Base-by-base conservation (phyloP, 2,888 invertebrate genomes). In the Brassicogethes aeneus region DNA sequence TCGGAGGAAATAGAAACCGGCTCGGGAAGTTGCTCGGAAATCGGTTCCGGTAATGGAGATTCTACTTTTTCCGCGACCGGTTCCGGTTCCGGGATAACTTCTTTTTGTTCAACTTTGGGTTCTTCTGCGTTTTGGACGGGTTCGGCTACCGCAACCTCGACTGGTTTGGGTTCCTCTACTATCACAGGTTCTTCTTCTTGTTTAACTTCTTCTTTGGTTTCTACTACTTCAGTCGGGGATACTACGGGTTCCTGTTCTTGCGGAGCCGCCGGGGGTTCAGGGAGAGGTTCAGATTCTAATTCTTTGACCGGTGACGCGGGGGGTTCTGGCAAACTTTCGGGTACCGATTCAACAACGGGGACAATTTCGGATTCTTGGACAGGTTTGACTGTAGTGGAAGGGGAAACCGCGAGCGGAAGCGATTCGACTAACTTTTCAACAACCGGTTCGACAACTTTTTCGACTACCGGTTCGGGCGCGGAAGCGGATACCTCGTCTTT, bases 401-500 rank as follows among this genome's bases (percentile, higher is more conserved):
- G 23, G 23, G 42, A 15, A 16, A 34, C 23, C 23, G 37, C 33
- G 14, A 37, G 43, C 3, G 44, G 41, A 29, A 41, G 37, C 29
- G 39, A 40, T 2, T 47, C 46, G 13, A 40, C 43, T 3, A 34
- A 35, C 33, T 48, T 38, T 44, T 54, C 54, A 29, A 50, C 51
- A 34, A 48, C 50, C 15, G 52, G 47, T 31, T 36, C 47, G 29
- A 40, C 39, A 5, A 39, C 38, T 15, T 42, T 17, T 43, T 46
- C 42, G 15, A 29, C 23, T 17, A 49, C 34, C 36, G 52, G 45
- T 34, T 71, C 55, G 70, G 74, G 54, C 43, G 59, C 46, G 45
- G 55, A 53, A n/a, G n/a, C n/a, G n/a, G n/a, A n/a, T n/a, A n/a
- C n/a, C 36, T 65, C 66, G 64, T 78, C 78, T 75, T 79, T 79